A percentile compares a stretch with the other conserved stretches of the same genome.
These are phyloP conservation scores for Gymnosoma rotundatum DNA, from an alignment of 2,888 invertebrate genomes.

Conservation along the genomic window DNA sequence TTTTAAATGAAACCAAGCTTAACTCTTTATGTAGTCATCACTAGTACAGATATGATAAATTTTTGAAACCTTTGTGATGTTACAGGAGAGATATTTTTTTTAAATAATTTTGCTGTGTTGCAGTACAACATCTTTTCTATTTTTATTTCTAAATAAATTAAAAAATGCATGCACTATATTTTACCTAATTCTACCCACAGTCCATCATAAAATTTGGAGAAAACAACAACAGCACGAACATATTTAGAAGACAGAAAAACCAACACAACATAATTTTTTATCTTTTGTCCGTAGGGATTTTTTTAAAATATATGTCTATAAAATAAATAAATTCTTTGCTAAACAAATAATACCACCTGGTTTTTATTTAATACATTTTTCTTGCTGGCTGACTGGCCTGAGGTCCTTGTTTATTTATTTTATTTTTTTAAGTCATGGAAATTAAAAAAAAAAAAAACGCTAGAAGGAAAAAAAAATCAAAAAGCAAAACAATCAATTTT, in stretches of 20 bases:
- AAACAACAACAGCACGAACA: not conserved
- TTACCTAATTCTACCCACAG: not conserved
- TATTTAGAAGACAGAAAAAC: conserved; percentile 43
- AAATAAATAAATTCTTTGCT: conserved; percentile 25
- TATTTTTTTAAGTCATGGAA: too few species aligned
- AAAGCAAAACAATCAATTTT: conserved; percentile 51
- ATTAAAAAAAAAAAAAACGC: conserved; percentile 30
- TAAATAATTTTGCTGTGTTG: too few species aligned
- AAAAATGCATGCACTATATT: not conserved
- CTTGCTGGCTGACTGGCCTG: too few species aligned
- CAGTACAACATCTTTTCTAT: too few species aligned
- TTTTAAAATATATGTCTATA: not conserved
- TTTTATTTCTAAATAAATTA: too few species aligned
- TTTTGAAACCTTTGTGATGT: too few species aligned
- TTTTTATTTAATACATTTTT: conserved; percentile 8
- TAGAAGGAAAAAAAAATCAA: not conserved
- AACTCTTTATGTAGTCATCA: too few species aligned
- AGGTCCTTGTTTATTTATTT: too few species aligned
- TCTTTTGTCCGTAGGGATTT: not conserved
- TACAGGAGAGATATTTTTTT: too few species aligned
- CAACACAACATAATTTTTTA: conserved; percentile 49
- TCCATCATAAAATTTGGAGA: not conserved
- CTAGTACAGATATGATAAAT: too few species aligned
- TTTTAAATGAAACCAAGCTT: too few species aligned
- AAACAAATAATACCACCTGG: conserved; percentile 39